Conservation (phyloP, 2,797 vertebrate genomes). For the Myripristis jacobus region DNA sequence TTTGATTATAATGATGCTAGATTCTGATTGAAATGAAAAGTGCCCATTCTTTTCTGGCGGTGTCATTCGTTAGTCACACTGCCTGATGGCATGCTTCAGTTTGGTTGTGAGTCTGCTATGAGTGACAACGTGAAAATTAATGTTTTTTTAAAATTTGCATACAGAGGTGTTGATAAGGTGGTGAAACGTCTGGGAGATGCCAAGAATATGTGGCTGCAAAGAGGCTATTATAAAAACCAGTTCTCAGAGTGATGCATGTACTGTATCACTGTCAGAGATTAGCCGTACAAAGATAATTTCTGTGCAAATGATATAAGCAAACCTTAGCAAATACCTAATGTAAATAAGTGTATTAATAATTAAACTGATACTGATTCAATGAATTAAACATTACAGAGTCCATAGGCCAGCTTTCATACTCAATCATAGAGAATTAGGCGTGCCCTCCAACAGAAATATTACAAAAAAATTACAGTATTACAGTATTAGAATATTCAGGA, state of each 20-base stretch:
- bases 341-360: constrained; percentile 35
- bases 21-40: constrained; percentile 71
- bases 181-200: constrained; percentile 49
- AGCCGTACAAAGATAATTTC: constrained; percentile 49
- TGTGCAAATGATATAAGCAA: constrained; percentile 44
- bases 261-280: constrained; percentile 67
- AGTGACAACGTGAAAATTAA: constrained; percentile 74
- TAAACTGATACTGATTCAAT: not conserved
- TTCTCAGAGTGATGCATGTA: constrained; percentile 54
- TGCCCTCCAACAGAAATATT: not conserved
- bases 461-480: not conserved
- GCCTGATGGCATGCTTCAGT: constrained; percentile 63
- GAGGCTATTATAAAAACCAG: constrained; percentile 39
- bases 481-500: constrained; percentile 4
- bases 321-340: constrained; percentile 34
- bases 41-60: constrained; percentile 61
- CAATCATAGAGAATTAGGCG: not conserved
- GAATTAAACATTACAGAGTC: constrained; percentile 40
- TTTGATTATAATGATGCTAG: constrained; percentile 52
- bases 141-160: constrained; percentile 64
- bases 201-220: constrained; percentile 51
- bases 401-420: constrained; percentile 27
- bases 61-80: constrained; percentile 70
- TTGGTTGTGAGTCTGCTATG: constrained; percentile 60
- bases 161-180: constrained; percentile 71